Percentiles rank a stretch among this genome's conserved stretches.
Evolutionary conservation across 1,140 invertebrate species (phyloP).

Genomic region (Leptinotarsa texana): DNA sequence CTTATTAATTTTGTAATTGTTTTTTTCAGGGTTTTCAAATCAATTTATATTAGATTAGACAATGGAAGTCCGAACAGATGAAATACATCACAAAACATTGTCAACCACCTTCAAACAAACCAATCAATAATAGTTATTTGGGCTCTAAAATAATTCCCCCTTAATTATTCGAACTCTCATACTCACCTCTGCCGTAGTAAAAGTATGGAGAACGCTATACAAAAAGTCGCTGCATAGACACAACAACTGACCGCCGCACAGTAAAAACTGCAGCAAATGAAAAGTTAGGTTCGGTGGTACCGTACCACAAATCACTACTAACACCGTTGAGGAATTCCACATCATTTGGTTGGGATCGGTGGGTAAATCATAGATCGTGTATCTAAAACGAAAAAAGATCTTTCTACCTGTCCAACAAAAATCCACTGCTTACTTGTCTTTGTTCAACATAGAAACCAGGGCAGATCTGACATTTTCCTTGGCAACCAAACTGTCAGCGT

Average conservation of each 20-base stretch:
- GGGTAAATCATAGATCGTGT: slow-evolving; percentile 74
- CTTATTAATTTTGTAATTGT: no score
- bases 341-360: slow-evolving; percentile 65
- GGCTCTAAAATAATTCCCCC: no score
- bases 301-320: slow-evolving; percentile 79
- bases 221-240: slow-evolving; percentile 82
- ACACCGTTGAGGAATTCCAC: slow-evolving; percentile 73
- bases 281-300: slow-evolving; percentile 67
- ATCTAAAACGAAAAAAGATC: slow-evolving; percentile 60
- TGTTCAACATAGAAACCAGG: slow-evolving; percentile 69
- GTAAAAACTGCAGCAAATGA: slow-evolving; percentile 72
- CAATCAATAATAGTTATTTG: no score
- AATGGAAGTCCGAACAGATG: no score
- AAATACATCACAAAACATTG: no score
- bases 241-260: slow-evolving; percentile 75
- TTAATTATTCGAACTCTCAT: not conserved
- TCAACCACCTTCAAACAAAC: no score
- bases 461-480: slow-evolving; percentile 72
- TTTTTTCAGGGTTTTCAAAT: no score
- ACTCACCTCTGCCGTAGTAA: slow-evolving; percentile 76
- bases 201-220: slow-evolving; percentile 75
- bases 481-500: slow-evolving; percentile 74
- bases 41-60: no score
- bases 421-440: slow-evolving; percentile 64
- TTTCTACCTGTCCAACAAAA: not conserved